phyloP scores from a whole-genome alignment of 2,888 invertebrate species.

The Drosophila aldrichi region DNA sequence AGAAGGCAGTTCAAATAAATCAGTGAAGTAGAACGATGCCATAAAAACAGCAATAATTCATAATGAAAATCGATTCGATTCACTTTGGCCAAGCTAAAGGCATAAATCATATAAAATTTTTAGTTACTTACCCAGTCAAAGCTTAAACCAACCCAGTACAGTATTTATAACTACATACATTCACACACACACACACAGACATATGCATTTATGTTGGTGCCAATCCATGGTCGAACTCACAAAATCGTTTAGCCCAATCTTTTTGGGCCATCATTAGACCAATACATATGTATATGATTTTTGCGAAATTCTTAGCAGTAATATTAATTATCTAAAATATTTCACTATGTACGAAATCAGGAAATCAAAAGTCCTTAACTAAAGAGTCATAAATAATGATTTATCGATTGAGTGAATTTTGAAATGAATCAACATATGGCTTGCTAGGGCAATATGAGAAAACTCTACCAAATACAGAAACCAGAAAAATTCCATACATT shows the following conservation, averaged over 20 bases:
- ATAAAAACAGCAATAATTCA: conserved; percentile 75
- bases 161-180: conserved; percentile 29
- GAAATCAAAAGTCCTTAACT: conserved; percentile 9
- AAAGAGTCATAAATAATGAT: conserved; percentile 13
- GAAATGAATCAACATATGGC: conserved; percentile 18
- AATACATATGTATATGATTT: conserved; percentile 25
- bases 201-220: background rate
- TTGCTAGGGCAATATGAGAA: background rate
- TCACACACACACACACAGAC: background rate
- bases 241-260: conserved; percentile 28
- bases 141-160: conserved; percentile 36
- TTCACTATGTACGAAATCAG: background rate
- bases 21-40: conserved; percentile 69
- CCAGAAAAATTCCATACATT: conserved; percentile 10
- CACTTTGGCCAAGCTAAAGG: conserved; percentile 61
- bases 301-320: conserved; percentile 2
- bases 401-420: conserved; percentile 10
- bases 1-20: conserved; percentile 54
- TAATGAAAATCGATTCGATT: conserved; percentile 73
- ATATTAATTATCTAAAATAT: conserved; percentile 12
- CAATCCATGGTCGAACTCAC: conserved; percentile 23
- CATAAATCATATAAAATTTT: conserved; percentile 65
- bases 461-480: conserved; percentile 10
- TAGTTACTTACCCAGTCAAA: conserved; percentile 47
- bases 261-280: conserved; percentile 20